These are phyloP conservation scores for Pollimyrus isidori DNA, from an alignment of 2,113 vertebrate species.

Conservation along the genomic window DNA sequence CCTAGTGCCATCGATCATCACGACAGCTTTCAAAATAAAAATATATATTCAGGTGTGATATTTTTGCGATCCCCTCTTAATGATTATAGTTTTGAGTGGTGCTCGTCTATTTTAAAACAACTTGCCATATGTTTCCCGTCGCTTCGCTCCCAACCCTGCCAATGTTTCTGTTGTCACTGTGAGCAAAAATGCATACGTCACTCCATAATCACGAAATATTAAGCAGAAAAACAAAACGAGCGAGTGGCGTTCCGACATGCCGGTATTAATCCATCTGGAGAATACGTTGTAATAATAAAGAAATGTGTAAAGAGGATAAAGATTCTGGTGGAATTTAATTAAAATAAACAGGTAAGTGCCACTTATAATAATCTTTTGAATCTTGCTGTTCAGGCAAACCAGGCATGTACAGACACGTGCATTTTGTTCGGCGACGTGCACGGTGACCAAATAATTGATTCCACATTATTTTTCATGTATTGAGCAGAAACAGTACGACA, in stretches of 20 bases:
- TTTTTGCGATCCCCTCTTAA: neutral
- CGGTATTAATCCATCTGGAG: neutral
- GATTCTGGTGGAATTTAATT: neutral
- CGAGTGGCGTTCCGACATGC: neutral
- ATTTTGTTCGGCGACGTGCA: neutral
- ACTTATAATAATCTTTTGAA: neutral
- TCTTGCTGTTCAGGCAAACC: neutral
- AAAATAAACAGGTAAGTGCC: neutral
- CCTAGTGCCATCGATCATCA: conserved; percentile 24
- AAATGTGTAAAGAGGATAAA: neutral
- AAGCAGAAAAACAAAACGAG: neutral
- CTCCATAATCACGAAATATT: neutral
- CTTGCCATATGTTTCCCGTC: conserved; percentile 13
- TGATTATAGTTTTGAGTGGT: neutral
- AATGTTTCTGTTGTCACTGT: conserved; percentile 5
- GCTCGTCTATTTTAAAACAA: neutral
- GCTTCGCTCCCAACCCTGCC: neutral
- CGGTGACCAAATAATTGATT: neutral
- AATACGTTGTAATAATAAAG: neutral
- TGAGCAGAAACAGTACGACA: neutral
- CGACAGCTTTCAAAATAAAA: conserved; percentile 25
- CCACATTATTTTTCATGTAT: neutral
- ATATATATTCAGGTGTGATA: neutral
- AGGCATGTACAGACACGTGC: neutral
- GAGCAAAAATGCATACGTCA: conserved; percentile 14